Evolutionary conservation across 2,888 invertebrate species (phyloP), one percentile per base, ranked within the genome.

Genomic region (Chrysopilus asiliformis): DNA sequence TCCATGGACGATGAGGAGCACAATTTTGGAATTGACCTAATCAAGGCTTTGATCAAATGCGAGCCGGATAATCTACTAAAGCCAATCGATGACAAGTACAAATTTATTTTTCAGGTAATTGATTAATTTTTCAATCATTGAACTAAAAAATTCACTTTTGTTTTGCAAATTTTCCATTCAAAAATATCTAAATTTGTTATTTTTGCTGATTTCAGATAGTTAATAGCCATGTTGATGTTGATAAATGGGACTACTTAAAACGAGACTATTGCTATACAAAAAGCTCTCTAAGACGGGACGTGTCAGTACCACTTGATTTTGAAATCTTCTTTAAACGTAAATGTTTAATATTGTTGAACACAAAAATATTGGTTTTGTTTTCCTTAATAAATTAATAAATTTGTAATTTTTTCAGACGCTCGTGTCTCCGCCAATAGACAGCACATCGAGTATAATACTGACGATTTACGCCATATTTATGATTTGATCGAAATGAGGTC

Each of bases 161-260:
- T 17, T 13, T 34, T 25, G 4, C 10, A 15, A 22, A 17, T 19
- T n/a, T n/a, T n/a, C n/a, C n/a, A n/a, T 10, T 10, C n/a, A 16
- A 20, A 15, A n/a, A 9, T 17, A 14, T 16, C 12, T n/a, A 22
- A 8, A 22, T 22, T 22, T 22, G 7, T 22, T 22, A 8, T 22
- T 22, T 22, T 22, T 72, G 68, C 69, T 78, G 43, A 68, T 76
- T 1, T 64, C 68, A 31, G 76, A 77, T 53, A 65, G 67, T 41
- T 53, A 60, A 22, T 71, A n/a, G 67, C 43, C 70, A 69, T 7
- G 59, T 76, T 13, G 76, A 77, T 53, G 76, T 77, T 2, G 77
- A 78, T 51, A 75, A 76, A 51, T 74, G 72, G 68, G 79, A 79
- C 48, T 79, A 79, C 49, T 58, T 79, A 31, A 56, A 69, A 13